Percentiles rank a stretch among this genome's conserved stretches.
Conservation (phyloP, 2,113 vertebrate genomes). For the Apodemus sylvaticus region DNA sequence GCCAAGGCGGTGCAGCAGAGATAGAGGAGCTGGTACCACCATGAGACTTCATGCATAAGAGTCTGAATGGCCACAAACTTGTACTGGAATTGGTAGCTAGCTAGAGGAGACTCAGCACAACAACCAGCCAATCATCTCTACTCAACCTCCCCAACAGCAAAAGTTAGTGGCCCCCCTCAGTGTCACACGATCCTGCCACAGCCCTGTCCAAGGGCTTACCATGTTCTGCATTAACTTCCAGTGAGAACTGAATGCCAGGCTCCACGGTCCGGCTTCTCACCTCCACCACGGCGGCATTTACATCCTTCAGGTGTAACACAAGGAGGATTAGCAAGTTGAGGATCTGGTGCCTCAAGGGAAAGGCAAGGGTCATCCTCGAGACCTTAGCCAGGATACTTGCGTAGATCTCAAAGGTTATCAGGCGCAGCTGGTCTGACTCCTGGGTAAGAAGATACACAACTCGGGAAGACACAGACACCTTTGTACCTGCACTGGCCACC, state of each 20-base stretch:
- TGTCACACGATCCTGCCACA: background rate
- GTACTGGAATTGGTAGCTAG: background rate
- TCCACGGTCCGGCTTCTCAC: constrained; percentile 26
- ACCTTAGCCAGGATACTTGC: constrained; percentile 46
- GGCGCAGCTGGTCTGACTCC: constrained; percentile 61
- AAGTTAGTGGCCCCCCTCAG: background rate
- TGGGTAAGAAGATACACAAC: background rate
- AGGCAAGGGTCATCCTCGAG: background rate
- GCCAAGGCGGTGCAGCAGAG: background rate
- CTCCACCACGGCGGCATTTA: background rate
- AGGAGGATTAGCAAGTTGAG: background rate
- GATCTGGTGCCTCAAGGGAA: constrained; percentile 69
- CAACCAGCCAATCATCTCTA: too few species aligned
- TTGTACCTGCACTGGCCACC: background rate
- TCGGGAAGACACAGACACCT: background rate
- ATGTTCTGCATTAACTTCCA: rapidly evolving
- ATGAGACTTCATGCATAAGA: background rate
- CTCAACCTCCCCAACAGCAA: background rate
- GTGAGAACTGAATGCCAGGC: background rate
- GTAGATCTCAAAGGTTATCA: constrained; percentile 63
- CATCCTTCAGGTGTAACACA: constrained; percentile 56
- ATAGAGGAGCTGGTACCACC: background rate
- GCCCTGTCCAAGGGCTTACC: background rate
- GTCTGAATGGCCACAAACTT: too few species aligned
- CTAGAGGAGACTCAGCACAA: background rate